A percentile compares a stretch with the other conserved stretches of the same genome.
phyloP scores from a whole-genome alignment of 2,113 vertebrate species.

The Mustela lutreola region DNA sequence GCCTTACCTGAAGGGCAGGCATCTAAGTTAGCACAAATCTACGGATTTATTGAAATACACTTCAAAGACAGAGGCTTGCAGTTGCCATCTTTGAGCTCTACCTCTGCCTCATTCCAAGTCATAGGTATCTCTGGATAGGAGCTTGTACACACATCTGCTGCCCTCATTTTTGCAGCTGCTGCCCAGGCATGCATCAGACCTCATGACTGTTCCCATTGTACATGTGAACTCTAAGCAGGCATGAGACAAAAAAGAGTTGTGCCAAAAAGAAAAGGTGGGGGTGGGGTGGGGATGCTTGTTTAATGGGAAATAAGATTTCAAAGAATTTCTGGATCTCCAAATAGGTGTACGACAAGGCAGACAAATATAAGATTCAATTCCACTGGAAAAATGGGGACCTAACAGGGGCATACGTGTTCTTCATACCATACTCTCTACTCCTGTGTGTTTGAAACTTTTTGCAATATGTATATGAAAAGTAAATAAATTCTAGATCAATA shows the following conservation, averaged over 20 bases:
- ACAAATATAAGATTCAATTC: neutral
- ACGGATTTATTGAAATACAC: neutral
- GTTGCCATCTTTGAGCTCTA: neutral
- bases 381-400: neutral
- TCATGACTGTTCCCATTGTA: neutral
- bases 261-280: neutral
- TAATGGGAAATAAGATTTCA: neutral
- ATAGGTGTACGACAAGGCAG: neutral
- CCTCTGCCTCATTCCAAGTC: neutral
- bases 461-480: neutral
- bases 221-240: neutral
- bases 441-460: neutral
- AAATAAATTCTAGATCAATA: conserved; percentile 38
- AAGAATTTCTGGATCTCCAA: conserved; percentile 26
- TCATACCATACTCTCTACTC: neutral
- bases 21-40: neutral
- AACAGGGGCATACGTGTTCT: neutral
- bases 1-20: neutral
- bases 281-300: neutral
- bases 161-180: neutral
- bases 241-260: neutral
- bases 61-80: neutral
- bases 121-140: neutral
- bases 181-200: too few species aligned
- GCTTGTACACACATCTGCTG: fast-evolving